Evolutionary conservation across 1,140 invertebrate species (phyloP), one percentile per base, ranked within the genome.

Genomic region (Bombus affinis): DNA sequence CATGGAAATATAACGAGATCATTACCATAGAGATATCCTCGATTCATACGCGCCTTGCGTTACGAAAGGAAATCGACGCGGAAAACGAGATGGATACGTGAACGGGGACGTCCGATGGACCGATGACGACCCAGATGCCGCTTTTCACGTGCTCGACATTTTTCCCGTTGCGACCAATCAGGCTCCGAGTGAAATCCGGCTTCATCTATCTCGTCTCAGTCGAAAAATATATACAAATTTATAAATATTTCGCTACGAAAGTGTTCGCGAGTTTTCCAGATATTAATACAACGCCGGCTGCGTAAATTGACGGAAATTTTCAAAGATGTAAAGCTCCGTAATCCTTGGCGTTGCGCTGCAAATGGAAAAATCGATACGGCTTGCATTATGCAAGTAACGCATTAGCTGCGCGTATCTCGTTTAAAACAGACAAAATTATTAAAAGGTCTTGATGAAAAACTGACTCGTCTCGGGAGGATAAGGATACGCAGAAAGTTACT

Each of bases 1-100:
- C 5, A 53, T 32, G 32, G 73, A 10, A 25, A 57, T 42, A 39
- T 83, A 83, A 83, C 81, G 81, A 83, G 81, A 76, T 77, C 62
- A 65, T 83, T 77, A 59, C 10, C 28, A 57, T 10, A 66, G 53
- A 42, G 3, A 62, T n/a, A 13, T 53, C 18, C 18, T 53, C 47
- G 47, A 53, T 53, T 53, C 47, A 53, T 53, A 53, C 47, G 47
- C 18, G 47, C 47, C 18, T 53, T 53, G 47, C 47, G 47, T 53
- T 53, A 53, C 47, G 5, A 8, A 53, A 53, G 47, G 47, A 53
- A 53, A 53, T 53, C 47, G 47, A 22, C 18, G 18, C 47, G 47
- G 47, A 53, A 53, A 62, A 62, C 70, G 71, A 47, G 57, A 32
- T 25, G 35, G 39, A 65, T 65, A 53, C 47, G 18, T 53, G 44